Evolutionary conservation across 2,113 vertebrate species (phyloP), one percentile per base, ranked within the genome.

Genomic region (Mustelus asterias): DNA sequence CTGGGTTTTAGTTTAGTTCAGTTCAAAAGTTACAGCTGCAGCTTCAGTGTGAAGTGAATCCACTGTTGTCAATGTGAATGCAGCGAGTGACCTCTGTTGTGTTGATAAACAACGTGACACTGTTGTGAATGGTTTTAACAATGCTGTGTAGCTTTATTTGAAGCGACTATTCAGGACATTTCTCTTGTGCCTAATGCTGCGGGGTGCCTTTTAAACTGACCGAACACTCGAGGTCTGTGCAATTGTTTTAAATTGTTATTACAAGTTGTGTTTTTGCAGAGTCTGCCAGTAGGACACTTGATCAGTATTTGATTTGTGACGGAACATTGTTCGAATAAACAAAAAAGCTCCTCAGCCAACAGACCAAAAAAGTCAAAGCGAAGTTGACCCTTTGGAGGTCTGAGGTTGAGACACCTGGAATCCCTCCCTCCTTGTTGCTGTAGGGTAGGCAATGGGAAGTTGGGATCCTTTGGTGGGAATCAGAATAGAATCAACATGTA

Each of bases 221-320:
- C 22, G 37, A 33, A 29, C 24, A 29, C 54, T 94, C 2, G 90
- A 67, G 90, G n/a, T 69, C 63, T 20, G 93, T 94, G 94, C 69
- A 54, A 95, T 95, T 72, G 44, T 95, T 95, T 95, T 95, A 72
- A 72, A 72, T 29, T 41, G 65, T 94, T 94, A 5, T 67, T 41
- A 33, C 92, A 70, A 94, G 63, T 94, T 94, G n/a, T 72, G 2
- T 54, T 72, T 93, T 72, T 76, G 10, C 94, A 95, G 41, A 26
- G 67, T 29, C 44, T 72, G 41, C 94, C 41, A 7, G n/a, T 48
- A 76, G 94, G 26, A 44, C 44, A 76, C 67, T 76, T 54, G 44
- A 72, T 76, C 69, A 72, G 69, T 95, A 33, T 95, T 95, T 44
- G 22, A 29, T 72, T 69, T 65, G 33, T 13, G 41, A 10, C 11